phyloP scores from a whole-genome alignment of 1,140 invertebrate genomes.

The Heliothis virescens region DNA sequence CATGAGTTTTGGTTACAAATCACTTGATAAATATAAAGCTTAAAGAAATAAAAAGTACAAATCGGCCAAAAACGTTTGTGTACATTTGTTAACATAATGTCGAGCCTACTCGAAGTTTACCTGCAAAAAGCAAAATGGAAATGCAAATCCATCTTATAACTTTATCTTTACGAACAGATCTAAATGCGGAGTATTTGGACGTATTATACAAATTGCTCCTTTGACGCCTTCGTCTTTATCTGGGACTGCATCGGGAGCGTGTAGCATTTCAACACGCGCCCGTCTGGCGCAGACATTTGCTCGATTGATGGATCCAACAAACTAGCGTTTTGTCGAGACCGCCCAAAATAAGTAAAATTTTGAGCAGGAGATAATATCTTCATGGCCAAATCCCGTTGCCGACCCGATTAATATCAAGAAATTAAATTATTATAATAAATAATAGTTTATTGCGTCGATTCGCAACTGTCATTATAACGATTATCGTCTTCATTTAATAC shows the following conservation, averaged over 20 bases:
- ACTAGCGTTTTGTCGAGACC: constrained; percentile 48
- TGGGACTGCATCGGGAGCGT: constrained; percentile 51
- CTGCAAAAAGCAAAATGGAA: constrained; percentile 30
- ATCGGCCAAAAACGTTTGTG: constrained; percentile 38
- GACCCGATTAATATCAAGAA: constrained; percentile 45
- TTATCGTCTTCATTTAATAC: constrained; percentile 45
- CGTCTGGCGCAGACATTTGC: constrained; percentile 46
- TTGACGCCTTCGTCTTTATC: constrained; percentile 73
- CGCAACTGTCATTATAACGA: constrained; percentile 14
- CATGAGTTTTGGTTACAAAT: constrained; percentile 45
- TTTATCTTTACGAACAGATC: constrained; percentile 64
- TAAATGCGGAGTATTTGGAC: constrained; percentile 68
- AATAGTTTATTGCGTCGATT: constrained; percentile 16
- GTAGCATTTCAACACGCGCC: constrained; percentile 60
- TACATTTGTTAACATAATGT: constrained; percentile 49
- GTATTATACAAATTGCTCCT: constrained; percentile 71
- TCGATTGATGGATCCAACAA: constrained; percentile 56
- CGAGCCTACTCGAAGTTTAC: constrained; percentile 23
- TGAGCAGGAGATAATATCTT: constrained; percentile 42
- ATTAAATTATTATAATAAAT: constrained; percentile 41
- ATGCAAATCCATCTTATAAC: constrained; percentile 55
- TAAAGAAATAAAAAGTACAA: constrained; percentile 35
- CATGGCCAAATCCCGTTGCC: constrained; percentile 43
- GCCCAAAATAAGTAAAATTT: constrained; percentile 50
- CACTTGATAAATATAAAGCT: constrained; percentile 47